A percentile compares a stretch with the other conserved stretches of the same genome.
phyloP scores from a whole-genome alignment of 2,797 vertebrate species.

The Spinibarbus caldwelli region DNA sequence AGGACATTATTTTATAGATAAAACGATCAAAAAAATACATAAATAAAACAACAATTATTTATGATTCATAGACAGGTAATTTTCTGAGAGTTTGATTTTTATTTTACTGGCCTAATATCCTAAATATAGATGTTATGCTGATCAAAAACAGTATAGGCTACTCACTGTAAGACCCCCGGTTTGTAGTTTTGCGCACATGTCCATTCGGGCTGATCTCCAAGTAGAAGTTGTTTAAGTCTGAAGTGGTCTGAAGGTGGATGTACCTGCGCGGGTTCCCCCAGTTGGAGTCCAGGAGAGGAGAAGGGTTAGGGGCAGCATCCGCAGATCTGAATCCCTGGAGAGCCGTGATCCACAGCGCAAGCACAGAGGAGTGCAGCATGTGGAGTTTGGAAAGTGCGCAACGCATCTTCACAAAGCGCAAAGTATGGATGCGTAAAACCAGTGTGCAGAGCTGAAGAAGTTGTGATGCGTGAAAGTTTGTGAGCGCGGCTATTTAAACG shows the following conservation, averaged over 20 bases:
- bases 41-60: not conserved
- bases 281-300: constrained; percentile 85
- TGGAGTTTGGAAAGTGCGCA: constrained; percentile 25
- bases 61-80: not conserved
- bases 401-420: constrained; percentile 33
- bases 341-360: constrained; percentile 72
- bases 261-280: constrained; percentile 86
- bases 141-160: constrained; percentile 41
- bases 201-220: constrained; percentile 90
- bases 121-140: not conserved
- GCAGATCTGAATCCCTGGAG: constrained; percentile 71
- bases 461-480: constrained; percentile 70
- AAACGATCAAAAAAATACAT: not conserved
- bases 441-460: constrained; percentile 54
- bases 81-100: not conserved
- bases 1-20: not conserved
- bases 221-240: constrained; percentile 88
- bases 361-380: constrained; percentile 58
- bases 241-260: constrained; percentile 90
- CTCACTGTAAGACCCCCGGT: constrained; percentile 93
- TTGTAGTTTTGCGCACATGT: constrained; percentile 82
- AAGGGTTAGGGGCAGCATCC: constrained; percentile 80
- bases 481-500: constrained; percentile 79
- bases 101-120: not conserved
- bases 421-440: not conserved